Conservation (phyloP, 2,113 vertebrate genomes). For the Galeopterus variegatus region DNA sequence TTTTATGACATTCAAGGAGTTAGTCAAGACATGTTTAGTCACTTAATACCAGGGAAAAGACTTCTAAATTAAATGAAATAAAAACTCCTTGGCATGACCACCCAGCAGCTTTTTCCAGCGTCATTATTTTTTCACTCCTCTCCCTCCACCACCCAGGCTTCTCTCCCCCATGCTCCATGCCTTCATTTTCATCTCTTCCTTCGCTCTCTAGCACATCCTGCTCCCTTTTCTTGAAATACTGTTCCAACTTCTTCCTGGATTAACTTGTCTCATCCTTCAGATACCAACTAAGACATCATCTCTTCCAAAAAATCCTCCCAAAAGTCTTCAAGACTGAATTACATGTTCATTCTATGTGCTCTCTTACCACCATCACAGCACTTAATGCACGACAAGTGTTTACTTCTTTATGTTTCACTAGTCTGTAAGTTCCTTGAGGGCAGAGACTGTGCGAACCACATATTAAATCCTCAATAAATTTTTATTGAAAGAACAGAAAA, state of each 20-base stretch:
- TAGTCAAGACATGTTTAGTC: background rate
- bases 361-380: background rate
- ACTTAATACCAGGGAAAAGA: background rate
- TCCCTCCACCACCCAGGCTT: background rate
- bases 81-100: background rate
- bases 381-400: background rate
- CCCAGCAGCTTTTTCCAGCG: background rate
- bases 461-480: background rate
- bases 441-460: background rate
- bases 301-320: background rate
- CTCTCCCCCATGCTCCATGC: background rate
- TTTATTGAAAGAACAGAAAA: background rate
- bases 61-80: slow-evolving; percentile 82
- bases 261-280: background rate
- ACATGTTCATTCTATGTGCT: background rate
- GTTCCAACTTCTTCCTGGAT: background rate
- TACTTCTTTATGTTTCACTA: background rate
- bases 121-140: background rate
- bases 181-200: background rate
- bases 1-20: background rate
- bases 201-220: background rate
- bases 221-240: background rate
- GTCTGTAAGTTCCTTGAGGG: background rate
- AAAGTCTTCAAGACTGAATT: background rate
- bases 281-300: background rate